Conservation (phyloP, 2,113 vertebrate genomes). For the Microcebus griseorufus region DNA sequence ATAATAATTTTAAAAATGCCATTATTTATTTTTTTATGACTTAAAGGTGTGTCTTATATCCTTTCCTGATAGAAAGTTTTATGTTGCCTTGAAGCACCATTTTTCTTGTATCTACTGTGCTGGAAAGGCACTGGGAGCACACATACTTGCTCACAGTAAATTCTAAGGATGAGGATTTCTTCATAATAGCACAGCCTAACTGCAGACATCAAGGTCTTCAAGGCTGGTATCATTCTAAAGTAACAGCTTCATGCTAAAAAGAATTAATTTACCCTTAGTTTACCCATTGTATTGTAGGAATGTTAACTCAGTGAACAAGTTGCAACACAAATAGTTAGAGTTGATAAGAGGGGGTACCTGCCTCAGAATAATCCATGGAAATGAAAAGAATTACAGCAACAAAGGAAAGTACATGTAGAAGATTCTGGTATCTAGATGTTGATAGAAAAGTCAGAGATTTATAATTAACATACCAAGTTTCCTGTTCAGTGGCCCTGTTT, state of each 20-base stretch:
- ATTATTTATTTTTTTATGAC: background rate
- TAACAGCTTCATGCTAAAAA: background rate
- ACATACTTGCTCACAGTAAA: background rate
- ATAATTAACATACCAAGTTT: background rate
- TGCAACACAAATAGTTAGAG: background rate
- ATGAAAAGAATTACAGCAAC: background rate
- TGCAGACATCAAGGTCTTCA: background rate
- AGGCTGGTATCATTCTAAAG: background rate
- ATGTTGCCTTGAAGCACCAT: background rate
- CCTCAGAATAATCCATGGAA: background rate
- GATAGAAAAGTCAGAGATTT: background rate
- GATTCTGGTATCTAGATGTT: background rate
- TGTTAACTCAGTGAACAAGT: constrained; percentile 1
- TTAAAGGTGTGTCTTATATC: background rate
- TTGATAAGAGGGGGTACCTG: background rate
- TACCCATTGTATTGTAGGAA: background rate
- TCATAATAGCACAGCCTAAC: background rate
- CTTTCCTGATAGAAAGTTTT: background rate
- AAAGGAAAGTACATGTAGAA: background rate
- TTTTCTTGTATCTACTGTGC: background rate
- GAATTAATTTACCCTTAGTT: background rate
- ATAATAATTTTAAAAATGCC: background rate
- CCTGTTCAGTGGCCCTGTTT: background rate
- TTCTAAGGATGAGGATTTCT: background rate
- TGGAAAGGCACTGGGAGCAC: background rate